A percentile compares a stretch with the other conserved stretches of the same genome.
Evolutionary conservation across 2,113 vertebrate species (phyloP).

Genomic region (Sminthopsis crassicaudata): DNA sequence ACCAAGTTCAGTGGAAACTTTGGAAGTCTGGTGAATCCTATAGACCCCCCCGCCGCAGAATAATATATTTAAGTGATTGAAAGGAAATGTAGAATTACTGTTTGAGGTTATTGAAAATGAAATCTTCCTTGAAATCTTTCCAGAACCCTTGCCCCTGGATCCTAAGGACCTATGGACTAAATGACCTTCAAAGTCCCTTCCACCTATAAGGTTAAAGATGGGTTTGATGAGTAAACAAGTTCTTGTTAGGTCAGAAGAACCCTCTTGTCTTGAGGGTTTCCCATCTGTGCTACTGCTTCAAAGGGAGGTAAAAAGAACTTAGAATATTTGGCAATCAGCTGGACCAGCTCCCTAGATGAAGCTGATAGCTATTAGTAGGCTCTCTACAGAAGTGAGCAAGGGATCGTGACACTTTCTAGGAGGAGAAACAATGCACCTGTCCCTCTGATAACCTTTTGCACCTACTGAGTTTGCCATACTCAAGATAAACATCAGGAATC

Average conservation of each 20-base stretch:
- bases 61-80: background rate
- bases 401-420: slow-evolving; percentile 63
- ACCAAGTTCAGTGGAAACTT: background rate
- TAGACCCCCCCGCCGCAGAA: background rate
- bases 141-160: background rate
- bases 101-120: background rate
- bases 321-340: background rate
- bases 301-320: background rate
- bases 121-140: background rate
- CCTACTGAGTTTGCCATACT: slow-evolving; percentile 41
- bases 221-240: background rate
- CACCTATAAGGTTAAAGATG: background rate
- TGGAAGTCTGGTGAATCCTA: background rate
- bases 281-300: background rate
- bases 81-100: background rate
- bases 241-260: background rate
- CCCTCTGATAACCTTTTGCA: slow-evolving; percentile 75
- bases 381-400: slow-evolving; percentile 18
- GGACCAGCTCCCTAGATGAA: background rate
- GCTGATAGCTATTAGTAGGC: background rate
- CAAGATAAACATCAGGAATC: slow-evolving; percentile 67
- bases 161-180: background rate
- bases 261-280: background rate
- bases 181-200: background rate
- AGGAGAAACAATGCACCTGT: slow-evolving; percentile 71